Conservation (phyloP, 2,888 invertebrate genomes). For the Ophion slaviceki region DNA sequence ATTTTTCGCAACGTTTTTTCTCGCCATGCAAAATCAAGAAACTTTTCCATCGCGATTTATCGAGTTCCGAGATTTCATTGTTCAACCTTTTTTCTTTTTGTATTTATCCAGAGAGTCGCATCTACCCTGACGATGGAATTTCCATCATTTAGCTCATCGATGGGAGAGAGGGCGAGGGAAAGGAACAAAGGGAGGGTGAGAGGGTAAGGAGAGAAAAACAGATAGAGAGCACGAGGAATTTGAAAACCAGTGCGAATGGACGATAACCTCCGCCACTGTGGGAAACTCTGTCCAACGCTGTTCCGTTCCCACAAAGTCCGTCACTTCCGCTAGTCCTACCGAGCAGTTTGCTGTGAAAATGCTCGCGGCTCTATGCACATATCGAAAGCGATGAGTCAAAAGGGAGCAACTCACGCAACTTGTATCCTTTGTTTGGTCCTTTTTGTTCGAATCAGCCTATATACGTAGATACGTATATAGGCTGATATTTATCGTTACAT, state of each 20-base stretch:
- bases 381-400: not conserved
- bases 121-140: not conserved
- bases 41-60: too few species aligned
- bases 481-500: too few species aligned
- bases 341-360: constrained; percentile 6
- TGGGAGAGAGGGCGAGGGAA: not conserved
- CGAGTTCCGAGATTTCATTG: too few species aligned
- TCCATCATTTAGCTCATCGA: not conserved
- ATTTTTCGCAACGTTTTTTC: too few species aligned
- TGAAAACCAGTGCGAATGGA: constrained; percentile 10
- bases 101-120: not conserved
- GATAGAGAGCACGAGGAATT: constrained; percentile 3
- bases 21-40: too few species aligned
- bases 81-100: not conserved
- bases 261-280: constrained; percentile 8
- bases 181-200: too few species aligned
- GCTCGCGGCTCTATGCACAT: too few species aligned
- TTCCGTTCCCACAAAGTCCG: constrained; percentile 21
- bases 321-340: constrained; percentile 16
- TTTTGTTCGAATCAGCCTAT: too few species aligned
- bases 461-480: too few species aligned
- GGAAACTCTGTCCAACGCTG: constrained; percentile 30
- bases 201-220: too few species aligned
- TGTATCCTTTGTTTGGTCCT: too few species aligned
- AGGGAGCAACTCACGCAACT: not conserved